Evolutionary conservation across 2,113 vertebrate species (phyloP).

Genomic region (Ophiodon elongatus): DNA sequence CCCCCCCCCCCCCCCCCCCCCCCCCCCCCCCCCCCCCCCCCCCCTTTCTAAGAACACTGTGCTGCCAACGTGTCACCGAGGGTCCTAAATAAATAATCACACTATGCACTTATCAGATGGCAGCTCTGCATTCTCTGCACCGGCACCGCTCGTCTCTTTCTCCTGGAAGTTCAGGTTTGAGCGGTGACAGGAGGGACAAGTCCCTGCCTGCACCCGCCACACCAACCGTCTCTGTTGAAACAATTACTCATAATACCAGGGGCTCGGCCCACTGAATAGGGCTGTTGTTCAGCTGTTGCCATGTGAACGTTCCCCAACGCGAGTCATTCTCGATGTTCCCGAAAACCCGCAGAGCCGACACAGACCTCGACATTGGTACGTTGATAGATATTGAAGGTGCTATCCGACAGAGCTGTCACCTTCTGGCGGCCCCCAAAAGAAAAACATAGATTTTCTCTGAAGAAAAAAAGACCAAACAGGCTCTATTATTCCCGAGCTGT

Average conservation of each 20-base stretch:
- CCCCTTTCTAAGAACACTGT: constrained; percentile 20
- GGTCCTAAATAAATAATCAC: constrained; percentile 80
- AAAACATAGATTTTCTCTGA: not conserved
- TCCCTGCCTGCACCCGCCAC: constrained; percentile 68
- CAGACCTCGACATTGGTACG: constrained; percentile 42
- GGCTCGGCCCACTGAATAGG: constrained; percentile 66
- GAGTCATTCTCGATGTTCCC: constrained; percentile 51
- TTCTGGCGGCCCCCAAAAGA: constrained; percentile 16
- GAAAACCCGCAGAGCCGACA: constrained; percentile 27
- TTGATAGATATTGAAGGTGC: constrained; percentile 16
- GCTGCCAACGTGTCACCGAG: constrained; percentile 64
- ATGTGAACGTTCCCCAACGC: constrained; percentile 52
- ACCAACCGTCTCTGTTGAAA: constrained; percentile 69
- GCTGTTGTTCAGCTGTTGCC: constrained; percentile 69
- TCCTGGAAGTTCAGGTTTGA: constrained; percentile 66
- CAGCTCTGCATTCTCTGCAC: constrained; percentile 46
- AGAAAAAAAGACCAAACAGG: not conserved
- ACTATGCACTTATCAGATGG: constrained; percentile 69
- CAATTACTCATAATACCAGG: constrained; percentile 64
- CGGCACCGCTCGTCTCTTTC: constrained; percentile 32
- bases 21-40: constrained; percentile 40
- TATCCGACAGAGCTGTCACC: constrained; percentile 18
- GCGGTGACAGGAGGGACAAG: constrained; percentile 72
- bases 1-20: constrained; percentile 42
- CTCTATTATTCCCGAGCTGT: constrained; percentile 28